Evolutionary conservation across 1,140 invertebrate genomes (phyloP).

Genomic region (Panagrolaimus sp.): DNA sequence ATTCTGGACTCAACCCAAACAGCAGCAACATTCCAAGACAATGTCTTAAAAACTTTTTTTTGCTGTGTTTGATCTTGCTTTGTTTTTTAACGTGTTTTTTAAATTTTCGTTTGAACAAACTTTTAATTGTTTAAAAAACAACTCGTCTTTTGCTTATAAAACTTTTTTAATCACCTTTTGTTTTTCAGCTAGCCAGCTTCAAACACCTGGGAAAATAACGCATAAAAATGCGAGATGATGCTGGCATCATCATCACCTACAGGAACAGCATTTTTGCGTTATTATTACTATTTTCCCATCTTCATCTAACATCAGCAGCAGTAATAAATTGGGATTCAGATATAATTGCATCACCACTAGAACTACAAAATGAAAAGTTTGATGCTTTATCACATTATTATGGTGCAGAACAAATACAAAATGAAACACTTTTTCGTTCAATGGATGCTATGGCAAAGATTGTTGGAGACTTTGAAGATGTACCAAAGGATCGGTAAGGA

Average conservation of each 20-base stretch:
- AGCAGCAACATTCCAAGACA: no score
- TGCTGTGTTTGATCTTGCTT: no score
- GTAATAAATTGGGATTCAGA: conserved; percentile 50
- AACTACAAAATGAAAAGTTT: conserved; percentile 35
- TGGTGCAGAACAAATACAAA: conserved; percentile 29
- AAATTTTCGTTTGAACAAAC: no score
- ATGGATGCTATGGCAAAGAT: conserved; percentile 44
- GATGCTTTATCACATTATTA: conserved; percentile 52
- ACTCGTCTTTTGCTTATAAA: no score
- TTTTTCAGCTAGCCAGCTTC: no score
- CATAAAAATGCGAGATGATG: conserved; percentile 3
- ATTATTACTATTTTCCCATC: background rate
- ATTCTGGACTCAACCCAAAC: no score
- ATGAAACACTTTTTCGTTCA: conserved; percentile 41
- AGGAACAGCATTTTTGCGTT: background rate
- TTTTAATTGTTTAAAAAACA: no score
- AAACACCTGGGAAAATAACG: no score
- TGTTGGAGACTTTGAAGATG: conserved; percentile 52
- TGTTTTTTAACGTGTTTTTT: no score
- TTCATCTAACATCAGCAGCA: background rate
- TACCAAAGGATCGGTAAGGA: conserved; percentile 37
- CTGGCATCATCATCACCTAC: no score
- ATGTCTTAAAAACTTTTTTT: no score
- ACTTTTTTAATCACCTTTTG: no score
- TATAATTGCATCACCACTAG: conserved; percentile 40